phyloP scores from a whole-genome alignment of 2,797 vertebrate species.

The Pachyuromys duprasi region DNA sequence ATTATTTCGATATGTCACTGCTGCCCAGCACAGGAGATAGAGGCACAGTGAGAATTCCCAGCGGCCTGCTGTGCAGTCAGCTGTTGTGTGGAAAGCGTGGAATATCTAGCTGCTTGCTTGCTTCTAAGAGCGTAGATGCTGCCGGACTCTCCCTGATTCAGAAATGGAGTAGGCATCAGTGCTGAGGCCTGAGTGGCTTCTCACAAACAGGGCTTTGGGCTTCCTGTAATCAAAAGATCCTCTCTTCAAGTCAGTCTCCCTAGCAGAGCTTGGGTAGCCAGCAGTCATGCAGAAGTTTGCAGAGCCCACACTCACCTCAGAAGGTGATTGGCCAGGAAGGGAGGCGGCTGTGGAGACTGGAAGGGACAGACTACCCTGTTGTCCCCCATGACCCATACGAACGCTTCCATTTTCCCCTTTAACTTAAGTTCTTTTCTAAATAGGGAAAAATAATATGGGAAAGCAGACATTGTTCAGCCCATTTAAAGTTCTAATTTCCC shows the following conservation, averaged over 20 bases:
- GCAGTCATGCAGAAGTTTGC: background rate
- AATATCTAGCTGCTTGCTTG: constrained; percentile 33
- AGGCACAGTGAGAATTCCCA: constrained; percentile 8
- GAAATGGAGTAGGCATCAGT: background rate
- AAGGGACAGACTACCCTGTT: background rate
- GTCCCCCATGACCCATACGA: background rate
- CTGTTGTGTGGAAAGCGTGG: constrained; percentile 29
- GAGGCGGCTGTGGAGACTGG: accelerated
- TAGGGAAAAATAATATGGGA: background rate
- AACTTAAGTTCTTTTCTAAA: background rate
- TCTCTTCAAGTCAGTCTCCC: background rate
- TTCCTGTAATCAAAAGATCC: background rate
- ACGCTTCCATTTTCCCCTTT: background rate
- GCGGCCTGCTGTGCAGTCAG: constrained; percentile 55
- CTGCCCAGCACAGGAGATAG: background rate
- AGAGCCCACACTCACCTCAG: too few species aligned
- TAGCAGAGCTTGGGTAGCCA: background rate
- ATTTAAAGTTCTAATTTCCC: background rate
- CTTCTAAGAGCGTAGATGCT: constrained; percentile 54
- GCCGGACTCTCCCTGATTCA: constrained; percentile 19
- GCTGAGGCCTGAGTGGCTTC: background rate
- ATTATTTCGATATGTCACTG: constrained; percentile 19
- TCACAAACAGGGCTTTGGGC: constrained; percentile 10
- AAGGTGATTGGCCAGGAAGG: background rate
- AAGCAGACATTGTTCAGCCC: background rate